Base-by-base conservation (phyloP, 1,140 invertebrate species). In the Bombus difficillimus region DNA sequence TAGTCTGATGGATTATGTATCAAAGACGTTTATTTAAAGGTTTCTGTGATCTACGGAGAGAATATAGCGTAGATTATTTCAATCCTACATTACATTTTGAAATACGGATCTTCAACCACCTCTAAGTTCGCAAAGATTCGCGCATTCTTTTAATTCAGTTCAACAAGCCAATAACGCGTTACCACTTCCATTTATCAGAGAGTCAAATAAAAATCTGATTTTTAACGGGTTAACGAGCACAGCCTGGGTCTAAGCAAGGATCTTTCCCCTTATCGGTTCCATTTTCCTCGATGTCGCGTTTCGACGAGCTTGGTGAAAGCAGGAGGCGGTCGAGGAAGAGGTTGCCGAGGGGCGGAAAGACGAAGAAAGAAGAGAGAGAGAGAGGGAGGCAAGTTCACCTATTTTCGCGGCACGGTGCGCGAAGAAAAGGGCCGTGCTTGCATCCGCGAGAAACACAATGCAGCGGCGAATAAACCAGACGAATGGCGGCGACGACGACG, bases 401-500 rank as follows among this genome's bases (percentile, higher is more conserved):
- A 77, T 78, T 87, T 87, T 83, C 74, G 76, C 59, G 75, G 57
- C n/a, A 74, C 69, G 71, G 12, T 41, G 43, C 62, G 59, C 73
- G 81, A 79, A 66, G 81, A 75, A 78, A 78, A 66, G 74, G 53
- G 74, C 76, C 83, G 68, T 73, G 83, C 68, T 80, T 85, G 68
- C 77, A 72, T 79, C 77, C 75, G 66, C 77, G 77, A 41, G 76
- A 59, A 80, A 80, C 76, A 80, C 83, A 85, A 85, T 85, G 41
- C 18, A 28, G 41, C 62, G 59, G 78, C 69, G 78, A 85, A 80
- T 85, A 85, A 81, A 85, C 84, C 79, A 68, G 71, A 81, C 84
- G 84, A 85, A 85, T 81, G 84, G 78, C 84, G 71, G 68, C 78
- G 83, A 81, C 78, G 78, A 81, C 84, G 25, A 81, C 77, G 34